Percentiles rank a stretch among this genome's conserved stretches.
Conservation (phyloP, 2,113 vertebrate species). For the Phaethornis superciliosus region DNA sequence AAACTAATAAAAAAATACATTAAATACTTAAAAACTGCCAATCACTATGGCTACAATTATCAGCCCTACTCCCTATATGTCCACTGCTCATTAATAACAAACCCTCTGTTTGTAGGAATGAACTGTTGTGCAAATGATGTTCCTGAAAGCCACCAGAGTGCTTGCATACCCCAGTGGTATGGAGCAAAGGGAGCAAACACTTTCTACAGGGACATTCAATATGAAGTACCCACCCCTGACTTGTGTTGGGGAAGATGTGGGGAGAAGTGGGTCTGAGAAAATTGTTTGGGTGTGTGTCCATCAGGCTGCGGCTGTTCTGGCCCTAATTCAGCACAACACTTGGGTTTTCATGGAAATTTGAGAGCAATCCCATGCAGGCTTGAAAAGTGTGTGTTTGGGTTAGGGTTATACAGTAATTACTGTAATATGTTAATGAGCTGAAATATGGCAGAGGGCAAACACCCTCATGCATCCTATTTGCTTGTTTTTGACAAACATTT, state of each 20-base stretch:
- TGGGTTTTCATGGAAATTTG: not conserved
- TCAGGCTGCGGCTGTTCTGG: not conserved
- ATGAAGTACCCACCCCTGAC: not conserved
- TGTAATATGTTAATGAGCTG: not conserved
- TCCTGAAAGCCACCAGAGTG: not conserved
- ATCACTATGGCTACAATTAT: not conserved
- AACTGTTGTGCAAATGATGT: not conserved
- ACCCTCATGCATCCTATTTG: not conserved
- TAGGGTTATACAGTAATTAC: not conserved
- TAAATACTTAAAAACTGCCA: not conserved
- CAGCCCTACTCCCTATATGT: not conserved
- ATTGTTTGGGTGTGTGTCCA: not conserved
- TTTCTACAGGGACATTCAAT: not conserved
- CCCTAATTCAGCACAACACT: not conserved
- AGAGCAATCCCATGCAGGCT: not conserved
- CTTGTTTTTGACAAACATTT: slow-evolving; percentile 1
- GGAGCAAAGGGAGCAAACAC: not conserved
- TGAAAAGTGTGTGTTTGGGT: not conserved
- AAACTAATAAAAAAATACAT: not conserved
- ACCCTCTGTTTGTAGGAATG: not conserved
- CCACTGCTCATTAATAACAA: not conserved
- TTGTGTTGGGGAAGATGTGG: not conserved
- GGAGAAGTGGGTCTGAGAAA: not conserved
- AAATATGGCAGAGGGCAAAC: not conserved
- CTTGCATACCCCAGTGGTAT: not conserved